These are phyloP conservation scores for Caiman crocodilus DNA, from an alignment of 2,797 vertebrate genomes.

Conservation along the genomic window DNA sequence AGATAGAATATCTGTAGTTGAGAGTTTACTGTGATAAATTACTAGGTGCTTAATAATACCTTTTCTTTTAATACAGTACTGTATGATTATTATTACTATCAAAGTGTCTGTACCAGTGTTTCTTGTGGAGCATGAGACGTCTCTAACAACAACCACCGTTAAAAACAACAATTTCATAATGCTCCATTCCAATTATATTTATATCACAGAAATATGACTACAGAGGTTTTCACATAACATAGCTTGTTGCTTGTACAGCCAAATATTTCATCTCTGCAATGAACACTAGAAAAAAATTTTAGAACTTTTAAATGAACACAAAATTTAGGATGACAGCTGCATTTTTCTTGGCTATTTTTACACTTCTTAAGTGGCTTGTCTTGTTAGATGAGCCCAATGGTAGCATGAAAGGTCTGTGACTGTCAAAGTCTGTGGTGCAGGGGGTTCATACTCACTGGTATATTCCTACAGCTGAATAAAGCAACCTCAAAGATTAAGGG, in stretches of 20 bases:
- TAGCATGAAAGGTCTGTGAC: background rate
- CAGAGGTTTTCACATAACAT: background rate
- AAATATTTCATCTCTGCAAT: slow-evolving; percentile 28
- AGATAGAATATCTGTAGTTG: background rate
- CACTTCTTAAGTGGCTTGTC: background rate
- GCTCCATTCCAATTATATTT: slow-evolving; percentile 19
- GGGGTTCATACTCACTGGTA: too few species aligned
- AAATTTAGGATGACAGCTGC: background rate
- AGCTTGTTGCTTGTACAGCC: background rate
- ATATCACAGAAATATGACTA: background rate
- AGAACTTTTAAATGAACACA: slow-evolving; percentile 3
- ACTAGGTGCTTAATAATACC: slow-evolving; percentile 29
- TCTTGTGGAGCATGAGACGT: slow-evolving; percentile 19
- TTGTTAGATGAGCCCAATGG: background rate
- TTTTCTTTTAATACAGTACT: slow-evolving; percentile 50
- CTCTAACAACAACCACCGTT: slow-evolving; percentile 33
- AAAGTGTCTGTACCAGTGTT: slow-evolving; percentile 39
- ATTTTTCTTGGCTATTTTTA: background rate
- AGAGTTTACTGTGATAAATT: slow-evolving; percentile 63
- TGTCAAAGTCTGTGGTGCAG: background rate
- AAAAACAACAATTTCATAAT: slow-evolving; percentile 30
- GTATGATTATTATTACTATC: slow-evolving; percentile 48
- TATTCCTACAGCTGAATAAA: too few species aligned
- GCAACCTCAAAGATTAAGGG: background rate
- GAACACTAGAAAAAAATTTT: background rate